Conservation (phyloP, 2,113 vertebrate species). For the Gallinago jamesoni region DNA sequence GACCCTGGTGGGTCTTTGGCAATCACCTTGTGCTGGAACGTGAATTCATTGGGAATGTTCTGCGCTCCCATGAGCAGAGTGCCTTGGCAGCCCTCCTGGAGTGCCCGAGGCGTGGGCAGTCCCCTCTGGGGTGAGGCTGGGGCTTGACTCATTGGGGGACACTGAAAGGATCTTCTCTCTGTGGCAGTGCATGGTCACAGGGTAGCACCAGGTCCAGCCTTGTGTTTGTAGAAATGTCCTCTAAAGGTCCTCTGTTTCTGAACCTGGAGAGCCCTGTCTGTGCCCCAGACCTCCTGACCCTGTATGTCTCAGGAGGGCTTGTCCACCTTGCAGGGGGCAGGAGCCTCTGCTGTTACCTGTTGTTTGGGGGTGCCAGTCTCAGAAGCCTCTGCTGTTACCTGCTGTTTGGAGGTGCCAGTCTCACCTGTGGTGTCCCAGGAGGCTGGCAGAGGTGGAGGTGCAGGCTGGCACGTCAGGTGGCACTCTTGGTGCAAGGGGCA, state of each 20-base stretch:
- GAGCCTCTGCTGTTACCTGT: not conserved
- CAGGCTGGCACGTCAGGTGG: not conserved
- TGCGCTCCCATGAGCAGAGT: not conserved
- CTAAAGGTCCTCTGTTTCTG: not conserved
- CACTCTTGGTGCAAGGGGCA: not conserved
- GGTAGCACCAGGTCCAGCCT: not conserved
- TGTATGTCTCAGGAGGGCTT: not conserved
- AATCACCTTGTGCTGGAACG: not conserved
- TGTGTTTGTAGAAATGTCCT: not conserved
- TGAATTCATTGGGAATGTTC: not conserved
- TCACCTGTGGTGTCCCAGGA: rapidly evolving
- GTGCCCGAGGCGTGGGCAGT: not conserved
- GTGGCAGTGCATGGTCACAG: rapidly evolving
- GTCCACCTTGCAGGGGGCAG: not conserved
- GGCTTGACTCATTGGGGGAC: not conserved
- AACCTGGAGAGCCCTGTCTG: not conserved
- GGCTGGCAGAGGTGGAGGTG: not conserved
- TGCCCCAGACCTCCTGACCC: not conserved
- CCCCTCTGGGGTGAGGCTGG: rapidly evolving
- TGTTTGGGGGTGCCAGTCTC: not conserved
- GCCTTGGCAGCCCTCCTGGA: not conserved
- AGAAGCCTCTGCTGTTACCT: too few species aligned
- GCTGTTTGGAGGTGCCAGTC: not conserved
- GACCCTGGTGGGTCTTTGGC: not conserved
- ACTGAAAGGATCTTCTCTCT: not conserved